Conservation (phyloP, 2,888 invertebrate genomes). For the Sarcophaga carnaria region DNA sequence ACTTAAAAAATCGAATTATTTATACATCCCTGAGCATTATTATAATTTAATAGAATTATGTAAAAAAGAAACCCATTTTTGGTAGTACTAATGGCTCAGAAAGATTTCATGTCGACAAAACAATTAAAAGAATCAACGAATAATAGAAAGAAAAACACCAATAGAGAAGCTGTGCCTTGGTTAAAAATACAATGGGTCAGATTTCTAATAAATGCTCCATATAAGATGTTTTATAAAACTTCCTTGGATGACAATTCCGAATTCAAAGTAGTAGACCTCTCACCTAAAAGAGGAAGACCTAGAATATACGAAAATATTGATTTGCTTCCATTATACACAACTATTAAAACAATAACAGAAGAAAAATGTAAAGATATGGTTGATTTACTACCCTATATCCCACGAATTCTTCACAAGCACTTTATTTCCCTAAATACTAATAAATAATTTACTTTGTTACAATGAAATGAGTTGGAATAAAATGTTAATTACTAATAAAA, state of each 20-base stretch:
- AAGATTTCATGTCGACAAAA: too few species aligned
- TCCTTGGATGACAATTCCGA: not conserved
- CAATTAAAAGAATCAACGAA: too few species aligned
- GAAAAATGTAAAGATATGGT: not conserved
- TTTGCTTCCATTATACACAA: constrained; percentile 15
- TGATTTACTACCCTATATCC: not conserved
- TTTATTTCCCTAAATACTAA: constrained; percentile 13
- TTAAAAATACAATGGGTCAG: too few species aligned
- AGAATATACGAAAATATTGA: constrained; percentile 33
- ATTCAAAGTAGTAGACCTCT: not conserved
- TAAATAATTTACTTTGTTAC: too few species aligned
- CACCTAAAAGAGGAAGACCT: constrained; percentile 5
- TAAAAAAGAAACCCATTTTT: too few species aligned
- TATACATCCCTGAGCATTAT: too few species aligned
- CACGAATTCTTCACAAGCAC: constrained; percentile 15
- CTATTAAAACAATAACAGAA: not conserved
- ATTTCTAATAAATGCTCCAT: constrained; percentile 63
- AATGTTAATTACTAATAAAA: not conserved
- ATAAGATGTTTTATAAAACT: not conserved
- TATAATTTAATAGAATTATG: too few species aligned
- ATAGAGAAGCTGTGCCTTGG: too few species aligned
- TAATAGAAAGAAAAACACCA: too few species aligned
- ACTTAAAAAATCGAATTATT: too few species aligned
- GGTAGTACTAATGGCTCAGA: too few species aligned
- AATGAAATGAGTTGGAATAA: too few species aligned